phyloP scores from a whole-genome alignment of 2,888 invertebrate species.

The Pandemis heparana region DNA sequence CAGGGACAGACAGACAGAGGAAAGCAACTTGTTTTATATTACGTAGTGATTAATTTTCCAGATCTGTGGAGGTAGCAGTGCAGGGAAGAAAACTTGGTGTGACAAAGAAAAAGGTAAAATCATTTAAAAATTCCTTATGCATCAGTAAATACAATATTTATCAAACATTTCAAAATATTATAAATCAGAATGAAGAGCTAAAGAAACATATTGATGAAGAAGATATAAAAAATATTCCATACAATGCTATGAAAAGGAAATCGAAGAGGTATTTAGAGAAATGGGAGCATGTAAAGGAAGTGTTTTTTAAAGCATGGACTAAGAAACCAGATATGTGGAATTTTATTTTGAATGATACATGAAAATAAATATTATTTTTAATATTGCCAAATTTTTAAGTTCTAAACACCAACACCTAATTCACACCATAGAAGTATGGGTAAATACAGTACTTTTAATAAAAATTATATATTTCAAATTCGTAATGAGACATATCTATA shows the following conservation, averaged over 20 bases:
- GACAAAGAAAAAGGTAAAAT: constrained; percentile 87
- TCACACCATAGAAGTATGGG: no score
- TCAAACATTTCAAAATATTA: constrained; percentile 72
- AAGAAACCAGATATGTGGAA: constrained; percentile 82
- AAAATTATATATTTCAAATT: no score
- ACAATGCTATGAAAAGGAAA: constrained; percentile 74
- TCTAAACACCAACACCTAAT: background rate
- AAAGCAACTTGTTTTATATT: no score
- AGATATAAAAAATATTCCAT: constrained; percentile 57
- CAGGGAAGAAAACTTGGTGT: constrained; percentile 92
- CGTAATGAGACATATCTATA: no score
- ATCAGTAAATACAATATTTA: constrained; percentile 86
- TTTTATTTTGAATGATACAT: constrained; percentile 60
- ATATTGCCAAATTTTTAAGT: background rate
- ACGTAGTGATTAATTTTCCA: no score
- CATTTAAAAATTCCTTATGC: constrained; percentile 73
- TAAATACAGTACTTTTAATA: no score
- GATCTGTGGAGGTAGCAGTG: constrained; percentile 89
- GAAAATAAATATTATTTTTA: constrained; percentile 26
- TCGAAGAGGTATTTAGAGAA: constrained; percentile 56
- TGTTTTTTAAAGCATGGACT: constrained; percentile 85
- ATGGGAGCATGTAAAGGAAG: constrained; percentile 77
- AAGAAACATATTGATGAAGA: constrained; percentile 52
- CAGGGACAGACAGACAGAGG: no score
- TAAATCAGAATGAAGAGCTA: constrained; percentile 61